A percentile compares a stretch with the other conserved stretches of the same genome.
phyloP scores from a whole-genome alignment of 2,113 vertebrate species.

The Neotoma lepida region DNA sequence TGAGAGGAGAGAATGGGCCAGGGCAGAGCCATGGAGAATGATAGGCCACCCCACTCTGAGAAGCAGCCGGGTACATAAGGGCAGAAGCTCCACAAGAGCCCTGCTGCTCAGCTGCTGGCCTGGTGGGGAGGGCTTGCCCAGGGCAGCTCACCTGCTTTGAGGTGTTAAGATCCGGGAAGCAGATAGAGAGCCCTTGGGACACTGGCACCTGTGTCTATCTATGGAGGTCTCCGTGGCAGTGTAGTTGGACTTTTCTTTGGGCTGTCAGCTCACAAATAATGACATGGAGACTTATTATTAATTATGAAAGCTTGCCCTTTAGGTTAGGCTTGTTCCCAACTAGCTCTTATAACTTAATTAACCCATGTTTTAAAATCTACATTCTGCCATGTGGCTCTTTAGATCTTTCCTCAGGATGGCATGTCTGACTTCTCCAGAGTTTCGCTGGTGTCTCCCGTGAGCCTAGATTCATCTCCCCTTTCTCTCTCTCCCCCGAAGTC shows the following conservation, averaged over 20 bases:
- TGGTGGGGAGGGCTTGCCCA: not conserved
- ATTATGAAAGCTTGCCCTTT: not conserved
- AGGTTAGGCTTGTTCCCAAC: not conserved
- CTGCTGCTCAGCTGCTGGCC: not conserved
- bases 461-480: not conserved
- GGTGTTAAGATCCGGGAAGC: not conserved
- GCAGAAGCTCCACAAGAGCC: not conserved
- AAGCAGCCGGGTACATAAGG: not conserved
- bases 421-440: not conserved
- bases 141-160: not conserved
- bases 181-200: not conserved
- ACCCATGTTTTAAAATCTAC: not conserved
- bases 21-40: not conserved
- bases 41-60: not conserved
- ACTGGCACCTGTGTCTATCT: not conserved
- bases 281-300: not conserved
- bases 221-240: not conserved
- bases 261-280: not conserved
- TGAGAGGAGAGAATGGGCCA: slow-evolving; percentile 10
- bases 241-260: not conserved
- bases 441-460: not conserved
- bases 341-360: not conserved
- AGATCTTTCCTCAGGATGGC: not conserved
- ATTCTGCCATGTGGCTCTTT: not conserved
- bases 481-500: not conserved